Evolutionary conservation across 2,888 invertebrate species (phyloP).

Genomic region (Drosophila vallismaia): DNA sequence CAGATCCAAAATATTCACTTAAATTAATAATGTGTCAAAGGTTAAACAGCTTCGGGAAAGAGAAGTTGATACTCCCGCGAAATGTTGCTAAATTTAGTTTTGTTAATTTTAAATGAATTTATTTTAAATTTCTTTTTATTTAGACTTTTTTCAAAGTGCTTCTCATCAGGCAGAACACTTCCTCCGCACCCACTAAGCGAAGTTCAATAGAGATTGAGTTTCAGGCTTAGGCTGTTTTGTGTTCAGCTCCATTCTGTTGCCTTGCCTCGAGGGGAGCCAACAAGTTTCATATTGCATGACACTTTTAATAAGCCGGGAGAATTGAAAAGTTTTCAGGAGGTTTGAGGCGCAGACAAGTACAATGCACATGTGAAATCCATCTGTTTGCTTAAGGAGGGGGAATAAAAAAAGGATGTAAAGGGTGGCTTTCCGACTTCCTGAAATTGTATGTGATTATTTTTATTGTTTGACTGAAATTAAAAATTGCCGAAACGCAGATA

Average conservation of each 20-base stretch:
- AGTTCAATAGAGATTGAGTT: conserved; percentile 51
- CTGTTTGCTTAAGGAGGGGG: not conserved
- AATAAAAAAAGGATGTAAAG: not conserved
- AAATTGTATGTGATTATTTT: not conserved
- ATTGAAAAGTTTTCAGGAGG: conserved; percentile 10
- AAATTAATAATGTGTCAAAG: not conserved
- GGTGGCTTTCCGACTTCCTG: not conserved
- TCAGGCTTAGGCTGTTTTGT: conserved; percentile 23
- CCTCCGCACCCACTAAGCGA: conserved; percentile 38
- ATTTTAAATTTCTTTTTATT: not conserved
- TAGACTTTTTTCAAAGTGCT: not conserved
- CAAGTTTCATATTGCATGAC: conserved; percentile 33
- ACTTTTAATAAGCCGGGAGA: conserved; percentile 33
- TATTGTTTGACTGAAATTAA: not conserved
- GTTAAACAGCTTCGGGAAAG: not conserved
- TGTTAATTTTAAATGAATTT: not conserved
- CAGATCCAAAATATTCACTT: conserved; percentile 20
- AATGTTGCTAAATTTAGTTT: too few species aligned
- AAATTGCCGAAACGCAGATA: not conserved
- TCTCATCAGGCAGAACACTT: conserved; percentile 20
- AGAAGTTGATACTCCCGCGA: too few species aligned
- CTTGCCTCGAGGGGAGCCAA: conserved; percentile 14
- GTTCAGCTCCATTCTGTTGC: conserved; percentile 24
- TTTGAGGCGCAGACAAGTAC: not conserved
- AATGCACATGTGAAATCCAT: not conserved